Evolutionary conservation across 2,888 invertebrate genomes (phyloP), one percentile per base, ranked within the genome.

Genomic region (Lagria hirta): DNA sequence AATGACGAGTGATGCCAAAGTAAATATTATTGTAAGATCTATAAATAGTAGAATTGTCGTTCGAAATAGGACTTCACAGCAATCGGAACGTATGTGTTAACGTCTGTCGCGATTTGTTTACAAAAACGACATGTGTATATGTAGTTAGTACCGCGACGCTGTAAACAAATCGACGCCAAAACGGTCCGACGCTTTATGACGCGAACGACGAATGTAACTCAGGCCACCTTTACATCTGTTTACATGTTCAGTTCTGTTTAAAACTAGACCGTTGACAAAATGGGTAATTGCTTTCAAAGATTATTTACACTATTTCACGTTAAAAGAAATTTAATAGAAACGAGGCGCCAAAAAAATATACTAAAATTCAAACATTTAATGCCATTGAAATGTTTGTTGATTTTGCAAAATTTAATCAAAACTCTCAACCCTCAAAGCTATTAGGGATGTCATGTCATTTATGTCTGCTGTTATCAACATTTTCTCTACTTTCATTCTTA

Each of bases 91-190:
- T 60, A 59, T 64, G 57, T 57, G 58, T 57, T 63, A 62, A 61
- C 60, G 62, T 60, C 64, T 65, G 66, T 67, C 65, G 64, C 62
- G 63, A 64, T 62, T 61, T 66, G 66, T 68, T 66, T 68, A 68
- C 59, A 60, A 61, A 61, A 61, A 59, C 64, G 66, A 68, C 68
- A 68, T 66, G 63, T 66, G 66, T 64, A 60, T 58, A 58, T 58
- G 60, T 58, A 60, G 61, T 61, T 59, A 61, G 62, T 65, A 66
- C 60, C 65, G 60, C 61, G 64, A 60, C 66, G 68, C 60, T 71
- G 71, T 75, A 75, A 75, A 75, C 75, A 76, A 64, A 65, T 65
- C 72, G 75, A 75, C 75, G 75, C 75, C 75, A 72, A 71, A 71
- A 68, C 70, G 70, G 54, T 58, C 49, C 45, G 54, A 54, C 67